Base-by-base conservation (phyloP, 2,888 invertebrate species). In the Cylloceria caligata region DNA sequence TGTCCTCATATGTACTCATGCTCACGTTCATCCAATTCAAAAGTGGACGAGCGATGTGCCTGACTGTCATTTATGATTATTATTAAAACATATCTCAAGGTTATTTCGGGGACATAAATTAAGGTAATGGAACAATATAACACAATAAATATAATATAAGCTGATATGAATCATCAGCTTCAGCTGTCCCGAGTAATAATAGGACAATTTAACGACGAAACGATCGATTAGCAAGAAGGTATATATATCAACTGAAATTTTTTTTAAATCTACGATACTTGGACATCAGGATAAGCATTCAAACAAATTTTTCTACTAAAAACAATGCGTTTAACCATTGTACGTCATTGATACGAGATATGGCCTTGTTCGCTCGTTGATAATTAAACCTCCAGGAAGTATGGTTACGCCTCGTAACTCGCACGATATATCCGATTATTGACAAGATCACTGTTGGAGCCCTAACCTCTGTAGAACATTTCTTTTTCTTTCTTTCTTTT, bases 311-410 rank as follows among this genome's bases (percentile, higher is more conserved):
- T 36, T 3, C 65, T 5, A 69, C 36, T 21, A 7, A 24, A 68
- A 39, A 34, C 49, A 47, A 67, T 19, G 19, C n/a, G 49, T 49
- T 16, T 13, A 21, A 24, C 21, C 7, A 52, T 68, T 11, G 36
- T 7, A 52, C 24, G 36, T 7, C 30, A 7, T 19, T 19, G n/a
- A n/a, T n/a, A 57, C 60, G 42, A 49, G 39, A n/a, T 24, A 34
- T 30, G 81, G 60, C 81, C 77, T 81, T 64, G 68, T 73, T 64
- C 72, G 13, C 42, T 69, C 36, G 52, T 36, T 64, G 62, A 69
- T 81, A 81, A 81, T 73, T 73, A 57, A 69, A 36, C 55, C 55
- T 73, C 36, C 68, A 76, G 77, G 73, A 81, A 77, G 57, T 36
- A 45, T 19, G 13, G 77, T 81, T 64, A 73, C 73, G 77, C 77